Conservation (phyloP, 2,888 invertebrate genomes). For the Heliconius aoede region DNA sequence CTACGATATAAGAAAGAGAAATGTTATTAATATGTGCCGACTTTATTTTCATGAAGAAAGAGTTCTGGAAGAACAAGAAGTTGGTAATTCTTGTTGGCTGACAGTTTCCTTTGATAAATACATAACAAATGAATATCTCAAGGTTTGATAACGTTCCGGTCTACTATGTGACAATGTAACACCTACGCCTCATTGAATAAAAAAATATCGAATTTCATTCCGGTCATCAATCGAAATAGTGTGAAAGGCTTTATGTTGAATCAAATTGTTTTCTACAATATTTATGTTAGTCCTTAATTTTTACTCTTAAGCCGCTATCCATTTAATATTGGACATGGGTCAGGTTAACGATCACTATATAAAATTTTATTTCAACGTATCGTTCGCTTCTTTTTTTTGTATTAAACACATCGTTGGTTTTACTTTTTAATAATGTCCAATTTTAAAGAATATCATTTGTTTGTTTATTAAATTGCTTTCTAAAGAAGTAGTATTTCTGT, state of each 20-base stretch:
- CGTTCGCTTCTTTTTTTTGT: constrained; percentile 69
- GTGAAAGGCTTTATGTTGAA: constrained; percentile 64
- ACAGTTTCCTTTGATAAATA: neutral
- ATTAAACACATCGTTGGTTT: constrained; percentile 76
- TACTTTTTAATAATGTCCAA: constrained; percentile 74
- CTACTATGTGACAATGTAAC: constrained; percentile 62
- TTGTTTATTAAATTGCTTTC: constrained; percentile 40
- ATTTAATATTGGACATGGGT: constrained; percentile 78
- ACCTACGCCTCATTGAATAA: constrained; percentile 61
- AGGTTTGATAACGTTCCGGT: neutral
- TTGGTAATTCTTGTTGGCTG: neutral
- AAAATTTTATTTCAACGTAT: constrained; percentile 81
- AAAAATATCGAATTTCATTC: constrained; percentile 78
- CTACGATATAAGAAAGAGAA: neutral
- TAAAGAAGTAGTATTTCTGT: constrained; percentile 15
- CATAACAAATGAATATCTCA: neutral
- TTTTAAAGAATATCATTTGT: constrained; percentile 51
- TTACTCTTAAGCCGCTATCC: constrained; percentile 77
- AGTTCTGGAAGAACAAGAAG: too few relatives aligned
- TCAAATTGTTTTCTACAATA: constrained; percentile 72
- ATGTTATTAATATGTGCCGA: neutral
- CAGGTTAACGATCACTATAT: constrained; percentile 82
- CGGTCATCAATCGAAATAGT: constrained; percentile 69
- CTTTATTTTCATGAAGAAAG: neutral
- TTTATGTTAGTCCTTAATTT: constrained; percentile 83